Conservation (phyloP, 1,140 invertebrate genomes). For the Orius insidiosus region DNA sequence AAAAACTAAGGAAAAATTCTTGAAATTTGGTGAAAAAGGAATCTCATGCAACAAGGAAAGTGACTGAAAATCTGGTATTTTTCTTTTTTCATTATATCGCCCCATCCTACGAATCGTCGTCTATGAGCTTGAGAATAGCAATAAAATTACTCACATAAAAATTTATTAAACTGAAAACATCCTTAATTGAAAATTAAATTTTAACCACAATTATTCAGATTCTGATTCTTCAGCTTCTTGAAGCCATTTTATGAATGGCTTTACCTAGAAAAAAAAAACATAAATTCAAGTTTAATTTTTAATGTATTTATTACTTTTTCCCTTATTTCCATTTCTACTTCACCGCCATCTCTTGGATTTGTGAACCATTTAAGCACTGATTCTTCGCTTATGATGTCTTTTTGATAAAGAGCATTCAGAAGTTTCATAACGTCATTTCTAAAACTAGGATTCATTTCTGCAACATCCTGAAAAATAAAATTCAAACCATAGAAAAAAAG, state of each 20-base stretch:
- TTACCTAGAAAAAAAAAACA: conserved; percentile 21
- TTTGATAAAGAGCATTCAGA: conserved; percentile 62
- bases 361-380: conserved; percentile 60
- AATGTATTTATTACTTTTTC: conserved; percentile 14
- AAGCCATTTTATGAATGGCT: conserved; percentile 62
- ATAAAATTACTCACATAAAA: too few relatives aligned
- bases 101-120: too few relatives aligned
- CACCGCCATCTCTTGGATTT: conserved; percentile 34
- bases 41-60: too few relatives aligned
- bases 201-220: not conserved
- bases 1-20: too few relatives aligned
- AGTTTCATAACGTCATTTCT: conserved; percentile 30
- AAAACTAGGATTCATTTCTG: conserved; percentile 29
- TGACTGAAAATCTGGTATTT: too few relatives aligned
- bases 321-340: conserved; percentile 21
- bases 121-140: too few relatives aligned
- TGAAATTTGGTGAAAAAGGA: too few relatives aligned
- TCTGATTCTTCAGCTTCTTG: conserved; percentile 54
- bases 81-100: too few relatives aligned
- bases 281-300: not conserved
- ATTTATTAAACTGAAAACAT: too few relatives aligned
- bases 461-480: conserved; percentile 17
- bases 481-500: not conserved
- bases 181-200: too few relatives aligned
- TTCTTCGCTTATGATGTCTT: conserved; percentile 63